phyloP scores from a whole-genome alignment of 2,113 vertebrate genomes.

The Arenaria interpres region DNA sequence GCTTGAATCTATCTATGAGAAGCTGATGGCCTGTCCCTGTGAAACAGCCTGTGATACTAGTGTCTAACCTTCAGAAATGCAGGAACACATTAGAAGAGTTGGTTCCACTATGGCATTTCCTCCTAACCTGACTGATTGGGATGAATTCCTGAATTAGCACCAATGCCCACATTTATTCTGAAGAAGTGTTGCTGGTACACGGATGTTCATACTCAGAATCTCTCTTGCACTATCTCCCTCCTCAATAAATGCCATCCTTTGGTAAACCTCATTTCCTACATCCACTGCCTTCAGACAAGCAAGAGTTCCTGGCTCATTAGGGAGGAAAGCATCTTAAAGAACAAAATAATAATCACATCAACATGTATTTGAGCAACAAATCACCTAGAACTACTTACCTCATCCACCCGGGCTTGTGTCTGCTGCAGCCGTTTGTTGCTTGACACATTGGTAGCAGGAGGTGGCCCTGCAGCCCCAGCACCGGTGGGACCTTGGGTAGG shows the following conservation, averaged over 20 bases:
- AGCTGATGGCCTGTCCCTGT: neutral
- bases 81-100: neutral
- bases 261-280: neutral
- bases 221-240: neutral
- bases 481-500: constrained; percentile 65
- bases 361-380: neutral
- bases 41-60: neutral
- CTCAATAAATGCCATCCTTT: neutral
- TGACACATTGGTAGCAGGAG: constrained; percentile 78
- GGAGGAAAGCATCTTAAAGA: neutral
- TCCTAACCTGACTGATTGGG: neutral
- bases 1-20: neutral
- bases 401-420: constrained; percentile 90
- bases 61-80: neutral
- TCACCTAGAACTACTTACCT: constrained; percentile 73
- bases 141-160: neutral
- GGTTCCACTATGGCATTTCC: neutral
- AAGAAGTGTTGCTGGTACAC: neutral
- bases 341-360: neutral
- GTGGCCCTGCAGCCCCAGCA: constrained; percentile 67
- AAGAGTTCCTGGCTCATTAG: neutral
- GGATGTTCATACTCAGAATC: neutral
- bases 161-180: neutral
- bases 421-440: constrained; percentile 91
- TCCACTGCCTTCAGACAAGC: neutral